phyloP scores from a whole-genome alignment of 2,888 invertebrate genomes.

The Drosophila putrida region DNA sequence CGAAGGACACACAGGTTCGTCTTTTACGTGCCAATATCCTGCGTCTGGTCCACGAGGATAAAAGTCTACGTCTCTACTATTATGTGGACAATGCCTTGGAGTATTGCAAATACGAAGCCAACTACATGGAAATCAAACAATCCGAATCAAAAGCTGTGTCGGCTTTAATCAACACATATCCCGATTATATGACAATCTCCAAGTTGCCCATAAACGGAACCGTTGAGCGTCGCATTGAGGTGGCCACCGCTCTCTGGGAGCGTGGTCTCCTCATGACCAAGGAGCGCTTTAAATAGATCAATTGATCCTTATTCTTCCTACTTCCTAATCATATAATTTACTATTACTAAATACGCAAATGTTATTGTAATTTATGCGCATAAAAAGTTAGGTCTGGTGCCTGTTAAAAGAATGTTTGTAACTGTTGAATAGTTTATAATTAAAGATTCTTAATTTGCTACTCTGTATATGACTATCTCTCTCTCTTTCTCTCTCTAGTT shows the following conservation, averaged over 20 bases:
- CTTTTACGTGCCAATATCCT: constrained; percentile 87
- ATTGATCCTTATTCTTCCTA: not conserved
- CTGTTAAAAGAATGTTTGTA: not conserved
- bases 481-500: not conserved
- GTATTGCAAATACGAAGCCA: constrained; percentile 93
- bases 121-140: constrained; percentile 91
- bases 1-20: constrained; percentile 88
- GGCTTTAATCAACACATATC: constrained; percentile 90
- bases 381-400: not conserved
- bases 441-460: not conserved
- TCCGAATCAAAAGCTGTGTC: constrained; percentile 90
- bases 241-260: constrained; percentile 93
- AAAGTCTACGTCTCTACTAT: constrained; percentile 90
- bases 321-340: not conserved
- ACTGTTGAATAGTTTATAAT: not conserved
- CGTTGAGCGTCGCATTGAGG: constrained; percentile 88
- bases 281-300: constrained; percentile 68
- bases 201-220: constrained; percentile 88
- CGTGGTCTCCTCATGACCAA: constrained; percentile 91
- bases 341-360: not conserved
- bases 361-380: not conserved
- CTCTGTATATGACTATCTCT: not conserved
- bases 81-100: constrained; percentile 93
- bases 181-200: constrained; percentile 90
- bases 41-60: constrained; percentile 88